Conservation (phyloP, 2,797 vertebrate genomes). For the Lithobates sylvaticus region DNA sequence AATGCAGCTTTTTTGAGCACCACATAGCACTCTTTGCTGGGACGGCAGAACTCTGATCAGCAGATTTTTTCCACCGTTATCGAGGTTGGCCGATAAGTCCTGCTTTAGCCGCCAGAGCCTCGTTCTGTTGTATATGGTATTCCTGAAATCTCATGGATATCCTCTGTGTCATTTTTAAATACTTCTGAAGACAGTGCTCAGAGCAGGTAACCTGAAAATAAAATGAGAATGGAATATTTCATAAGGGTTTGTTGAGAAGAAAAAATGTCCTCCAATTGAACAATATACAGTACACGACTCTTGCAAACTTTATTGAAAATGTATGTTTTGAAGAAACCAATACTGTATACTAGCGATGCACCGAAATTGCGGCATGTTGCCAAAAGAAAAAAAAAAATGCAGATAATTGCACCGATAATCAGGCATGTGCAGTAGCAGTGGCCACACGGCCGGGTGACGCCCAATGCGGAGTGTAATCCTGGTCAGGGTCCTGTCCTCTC, state of each 20-base stretch:
- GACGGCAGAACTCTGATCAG: not conserved
- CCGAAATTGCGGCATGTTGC: too few relatives aligned
- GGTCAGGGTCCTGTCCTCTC: too few relatives aligned
- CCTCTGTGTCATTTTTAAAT: conserved; percentile 98
- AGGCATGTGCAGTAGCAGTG: too few relatives aligned
- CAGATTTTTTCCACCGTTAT: conserved; percentile 67
- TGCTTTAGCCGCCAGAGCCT: conserved; percentile 95
- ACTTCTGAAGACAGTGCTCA: conserved; percentile 96
- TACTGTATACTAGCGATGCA: too few relatives aligned
- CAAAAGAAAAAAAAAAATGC: too few relatives aligned
- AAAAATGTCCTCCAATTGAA: too few relatives aligned
- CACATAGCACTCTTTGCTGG: not conserved
- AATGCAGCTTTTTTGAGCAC: not conserved
- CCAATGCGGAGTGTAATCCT: too few relatives aligned
- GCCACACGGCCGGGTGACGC: too few relatives aligned
- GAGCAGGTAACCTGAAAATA: conserved; percentile 87
- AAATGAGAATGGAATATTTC: not conserved
- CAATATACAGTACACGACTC: too few relatives aligned
- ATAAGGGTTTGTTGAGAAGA: not conserved
- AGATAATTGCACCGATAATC: too few relatives aligned
- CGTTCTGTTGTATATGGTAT: conserved; percentile 98
- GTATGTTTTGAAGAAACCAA: too few relatives aligned
- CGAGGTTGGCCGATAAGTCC: conserved; percentile 88
- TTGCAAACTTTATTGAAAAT: not conserved
- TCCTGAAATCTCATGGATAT: conserved; percentile 99